phyloP scores from a whole-genome alignment of 2,888 invertebrate genomes.

The Antheraea yamamai region DNA sequence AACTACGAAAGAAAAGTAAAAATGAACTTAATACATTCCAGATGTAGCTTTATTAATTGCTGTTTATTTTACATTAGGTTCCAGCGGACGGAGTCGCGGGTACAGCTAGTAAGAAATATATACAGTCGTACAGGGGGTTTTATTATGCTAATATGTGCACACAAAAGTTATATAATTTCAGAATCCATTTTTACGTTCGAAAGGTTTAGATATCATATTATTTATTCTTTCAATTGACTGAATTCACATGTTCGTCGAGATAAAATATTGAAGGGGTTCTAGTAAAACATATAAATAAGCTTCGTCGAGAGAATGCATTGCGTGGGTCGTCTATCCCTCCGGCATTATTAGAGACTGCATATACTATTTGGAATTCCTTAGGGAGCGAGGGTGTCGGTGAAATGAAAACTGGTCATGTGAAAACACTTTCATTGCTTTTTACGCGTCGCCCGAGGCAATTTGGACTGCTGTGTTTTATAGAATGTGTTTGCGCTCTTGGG shows the following conservation, averaged over 20 bases:
- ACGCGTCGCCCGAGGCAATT: constrained; percentile 77
- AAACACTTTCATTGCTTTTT: constrained; percentile 80
- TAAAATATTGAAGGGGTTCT: constrained; percentile 29
- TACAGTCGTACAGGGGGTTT: too few species aligned
- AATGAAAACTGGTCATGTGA: constrained; percentile 79
- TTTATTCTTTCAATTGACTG: constrained; percentile 27
- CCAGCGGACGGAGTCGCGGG: too few species aligned
- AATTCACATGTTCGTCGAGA: constrained; percentile 24
- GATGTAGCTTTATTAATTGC: too few species aligned
- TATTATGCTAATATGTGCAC: neutral
- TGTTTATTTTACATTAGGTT: too few species aligned
- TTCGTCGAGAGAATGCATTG: constrained; percentile 46
- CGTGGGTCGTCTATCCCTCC: constrained; percentile 53
- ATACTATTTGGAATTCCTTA: constrained; percentile 75
- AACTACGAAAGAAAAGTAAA: too few species aligned
- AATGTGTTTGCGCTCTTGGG: constrained; percentile 47
- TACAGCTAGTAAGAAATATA: too few species aligned
- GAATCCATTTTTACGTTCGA: neutral
- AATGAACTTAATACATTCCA: too few species aligned
- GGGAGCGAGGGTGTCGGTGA: constrained; percentile 70
- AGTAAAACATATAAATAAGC: constrained; percentile 28
- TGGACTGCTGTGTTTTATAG: constrained; percentile 70
- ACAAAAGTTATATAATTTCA: neutral
- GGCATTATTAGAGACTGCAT: constrained; percentile 72
- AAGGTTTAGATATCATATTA: constrained; percentile 25